Evolutionary conservation across 2,797 vertebrate genomes (phyloP).

Genomic region (Syncerus caffer): DNA sequence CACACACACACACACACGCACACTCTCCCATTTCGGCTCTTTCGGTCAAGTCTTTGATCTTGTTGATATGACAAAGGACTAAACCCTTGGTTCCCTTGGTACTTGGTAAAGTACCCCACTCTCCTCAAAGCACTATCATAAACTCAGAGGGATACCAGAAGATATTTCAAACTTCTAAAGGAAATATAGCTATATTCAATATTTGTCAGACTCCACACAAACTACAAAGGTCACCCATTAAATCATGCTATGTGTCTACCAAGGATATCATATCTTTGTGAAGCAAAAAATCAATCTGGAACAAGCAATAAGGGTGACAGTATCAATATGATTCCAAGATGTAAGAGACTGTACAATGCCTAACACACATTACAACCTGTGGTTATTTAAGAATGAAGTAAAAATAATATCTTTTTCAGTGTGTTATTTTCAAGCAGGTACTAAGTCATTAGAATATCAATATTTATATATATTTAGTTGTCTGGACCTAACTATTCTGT

Average conservation of each 20-base stretch:
- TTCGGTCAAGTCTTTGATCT: background rate
- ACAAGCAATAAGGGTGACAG: background rate
- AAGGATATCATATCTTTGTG: background rate
- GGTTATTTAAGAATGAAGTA: background rate
- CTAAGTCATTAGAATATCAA: background rate
- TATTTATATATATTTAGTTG: background rate
- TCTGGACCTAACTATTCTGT: background rate
- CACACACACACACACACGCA: background rate
- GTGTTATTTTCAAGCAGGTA: background rate
- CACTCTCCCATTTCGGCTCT: background rate
- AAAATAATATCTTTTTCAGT: background rate
- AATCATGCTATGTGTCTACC: background rate
- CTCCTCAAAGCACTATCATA: background rate
- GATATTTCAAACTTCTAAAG: background rate
- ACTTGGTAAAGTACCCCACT: background rate
- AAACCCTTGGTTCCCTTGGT: background rate
- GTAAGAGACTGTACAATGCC: background rate
- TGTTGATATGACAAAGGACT: background rate
- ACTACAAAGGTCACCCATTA: background rate
- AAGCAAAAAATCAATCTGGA: background rate
- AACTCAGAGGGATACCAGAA: background rate
- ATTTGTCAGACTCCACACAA: background rate
- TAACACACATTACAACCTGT: background rate
- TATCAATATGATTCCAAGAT: background rate
- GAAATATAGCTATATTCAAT: background rate